A percentile compares a stretch with the other conserved stretches of the same genome.
Conservation (phyloP, 2,797 vertebrate species). For the Phrynocephalus forsythii region DNA sequence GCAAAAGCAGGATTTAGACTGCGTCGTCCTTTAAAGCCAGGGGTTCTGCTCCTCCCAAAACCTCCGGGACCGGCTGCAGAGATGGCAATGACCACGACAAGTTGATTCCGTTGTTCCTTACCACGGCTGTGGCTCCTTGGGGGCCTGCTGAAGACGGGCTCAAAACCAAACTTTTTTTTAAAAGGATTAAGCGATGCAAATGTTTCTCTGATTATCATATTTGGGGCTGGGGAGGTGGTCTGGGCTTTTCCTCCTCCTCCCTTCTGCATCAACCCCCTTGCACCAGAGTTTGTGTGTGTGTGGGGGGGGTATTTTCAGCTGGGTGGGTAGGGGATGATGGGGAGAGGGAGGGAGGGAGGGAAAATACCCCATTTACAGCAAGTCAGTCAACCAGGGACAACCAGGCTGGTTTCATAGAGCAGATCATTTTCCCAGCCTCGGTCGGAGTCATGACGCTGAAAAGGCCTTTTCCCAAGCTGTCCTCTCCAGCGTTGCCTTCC, state of each 20-base stretch:
- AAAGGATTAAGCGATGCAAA: neutral
- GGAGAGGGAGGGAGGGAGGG: neutral
- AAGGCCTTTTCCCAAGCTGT: neutral
- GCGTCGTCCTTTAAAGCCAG: conserved; percentile 80
- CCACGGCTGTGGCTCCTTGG: neutral
- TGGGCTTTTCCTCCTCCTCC: too few species aligned
- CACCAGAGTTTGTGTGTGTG: too few species aligned
- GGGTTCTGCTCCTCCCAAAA: neutral
- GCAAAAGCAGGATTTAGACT: conserved; percentile 83
- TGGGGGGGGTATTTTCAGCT: too few species aligned
- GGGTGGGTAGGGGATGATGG: too few species aligned
- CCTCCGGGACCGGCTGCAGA: neutral
- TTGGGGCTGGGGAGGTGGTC: too few species aligned
- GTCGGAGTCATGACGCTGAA: neutral
- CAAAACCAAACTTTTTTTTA: neutral
- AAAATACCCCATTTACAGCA: too few species aligned
- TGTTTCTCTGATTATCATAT: too few species aligned
- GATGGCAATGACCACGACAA: fast-evolving
- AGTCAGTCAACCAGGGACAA: too few species aligned
- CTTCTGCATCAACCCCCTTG: too few species aligned
- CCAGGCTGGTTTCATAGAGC: too few species aligned
- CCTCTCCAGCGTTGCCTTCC: neutral
- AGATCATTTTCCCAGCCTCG: too few species aligned
- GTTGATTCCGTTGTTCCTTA: neutral
- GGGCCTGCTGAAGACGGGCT: neutral